Conservation (phyloP, 2,888 invertebrate genomes). For the Marasmarcha lunaedactyla region DNA sequence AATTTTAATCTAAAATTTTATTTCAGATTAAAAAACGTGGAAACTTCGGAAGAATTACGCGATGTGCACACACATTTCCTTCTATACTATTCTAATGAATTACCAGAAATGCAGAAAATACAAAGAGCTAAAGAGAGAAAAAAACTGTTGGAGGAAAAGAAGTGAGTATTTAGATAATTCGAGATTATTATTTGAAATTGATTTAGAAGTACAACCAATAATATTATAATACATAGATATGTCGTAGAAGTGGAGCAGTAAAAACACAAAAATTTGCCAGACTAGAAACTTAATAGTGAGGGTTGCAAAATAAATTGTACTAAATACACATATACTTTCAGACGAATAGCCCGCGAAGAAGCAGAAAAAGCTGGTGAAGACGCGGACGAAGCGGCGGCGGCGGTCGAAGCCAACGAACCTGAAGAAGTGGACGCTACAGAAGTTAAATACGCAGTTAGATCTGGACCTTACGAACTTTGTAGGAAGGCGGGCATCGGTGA, state of each 20-base stretch:
- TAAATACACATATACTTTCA: too few species aligned
- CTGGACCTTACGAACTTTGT: constrained; percentile 91
- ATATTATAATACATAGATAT: too few species aligned
- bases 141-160: constrained; percentile 67
- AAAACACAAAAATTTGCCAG: too few species aligned
- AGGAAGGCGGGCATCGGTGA: constrained; percentile 83
- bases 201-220: too few species aligned
- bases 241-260: too few species aligned
- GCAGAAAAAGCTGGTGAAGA: constrained; percentile 74
- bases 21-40: constrained; percentile 75
- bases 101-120: constrained; percentile 85
- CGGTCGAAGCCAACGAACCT: constrained; percentile 60
- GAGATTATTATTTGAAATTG: constrained; percentile 1
- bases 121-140: constrained; percentile 76
- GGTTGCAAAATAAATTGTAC: too few species aligned
- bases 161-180: constrained; percentile 33
- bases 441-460: constrained; percentile 87
- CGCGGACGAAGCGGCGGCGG: constrained; percentile 72
- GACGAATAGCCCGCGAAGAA: constrained; percentile 51
- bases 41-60: constrained; percentile 90
- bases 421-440: constrained; percentile 71
- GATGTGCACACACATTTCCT: constrained; percentile 95
- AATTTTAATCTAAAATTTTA: too few species aligned
- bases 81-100: constrained; percentile 88
- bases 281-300: too few species aligned